Base-by-base conservation (phyloP, 2,113 vertebrate genomes). In the Microtus richardsoni region DNA sequence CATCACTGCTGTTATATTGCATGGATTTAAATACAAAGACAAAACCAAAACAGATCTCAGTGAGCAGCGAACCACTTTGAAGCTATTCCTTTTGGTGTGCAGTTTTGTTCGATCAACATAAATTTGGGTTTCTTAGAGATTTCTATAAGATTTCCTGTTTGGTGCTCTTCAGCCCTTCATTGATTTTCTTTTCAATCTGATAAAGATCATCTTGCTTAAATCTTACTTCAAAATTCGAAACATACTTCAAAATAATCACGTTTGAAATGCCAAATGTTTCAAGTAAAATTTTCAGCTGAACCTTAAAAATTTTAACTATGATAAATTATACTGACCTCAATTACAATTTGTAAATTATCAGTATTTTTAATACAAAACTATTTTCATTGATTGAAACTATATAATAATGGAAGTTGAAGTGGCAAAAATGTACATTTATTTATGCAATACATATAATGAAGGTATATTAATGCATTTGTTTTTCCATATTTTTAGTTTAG, bases 401-500 rank as follows among this genome's bases (percentile, higher is more conserved):
- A 22, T 66, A 93, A 86, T 94, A 92, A 75, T 52, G 2, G 89
- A 84, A 85, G n/a, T 14, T 74, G 33, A 33, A 26, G 71, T 82
- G 33, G 11, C 21, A 77, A 92, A 89, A 86, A 33, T 49, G 88
- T 12, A 82, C 6, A 78, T 39, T 70, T 84, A 3, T 58, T 93
- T 90, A 75, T 54, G 73, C 3, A 92, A 91, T 64, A 21, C 7
- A 78, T n/a, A 91, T 54, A 52, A 58, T 86, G 21, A 95, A 94
- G 94, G 74, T 47, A 80, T 66, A 90, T 78, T 44, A 92, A n/a
- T 80, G 19, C 17, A 66, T 82, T 87, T 89, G 17, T 89, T 88
- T 97, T 85, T 88, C 26, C 14, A n/a, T 74, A 80, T 62, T 39
- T 93, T 93, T 88, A 88, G 90, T 91, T 96, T 64, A 91, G 91